phyloP scores from a whole-genome alignment of 2,888 invertebrate genomes.

The Drosophila pseudotalamancana region DNA sequence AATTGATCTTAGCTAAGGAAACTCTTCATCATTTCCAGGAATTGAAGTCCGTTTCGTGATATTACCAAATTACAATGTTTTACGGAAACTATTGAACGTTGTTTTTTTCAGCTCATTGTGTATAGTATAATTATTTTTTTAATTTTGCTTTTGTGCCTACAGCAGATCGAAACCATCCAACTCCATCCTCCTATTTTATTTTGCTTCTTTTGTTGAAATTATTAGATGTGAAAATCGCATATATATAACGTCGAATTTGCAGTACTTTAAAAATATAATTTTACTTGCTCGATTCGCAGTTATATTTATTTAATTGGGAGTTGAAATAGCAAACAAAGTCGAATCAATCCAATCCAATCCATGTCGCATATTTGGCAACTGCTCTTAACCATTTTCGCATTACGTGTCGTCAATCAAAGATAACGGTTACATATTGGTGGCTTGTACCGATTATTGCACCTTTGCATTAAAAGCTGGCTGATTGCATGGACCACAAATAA shows the following conservation, averaged over 20 bases:
- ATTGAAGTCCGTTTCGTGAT: constrained; percentile 5
- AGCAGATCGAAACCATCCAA: constrained; percentile 3
- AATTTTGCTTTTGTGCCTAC: constrained; percentile 10
- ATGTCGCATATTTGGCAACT: constrained; percentile 21
- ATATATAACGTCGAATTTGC: constrained; percentile 31
- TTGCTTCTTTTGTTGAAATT: constrained; percentile 27
- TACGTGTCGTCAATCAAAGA: constrained; percentile 46
- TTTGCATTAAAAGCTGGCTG: constrained; percentile 22
- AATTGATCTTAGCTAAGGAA: background rate
- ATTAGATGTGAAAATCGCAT: constrained; percentile 45
- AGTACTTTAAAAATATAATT: constrained; percentile 45
- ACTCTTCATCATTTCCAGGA: background rate
- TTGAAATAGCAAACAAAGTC: background rate
- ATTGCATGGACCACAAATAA: constrained; percentile 27
- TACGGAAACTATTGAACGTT: constrained; percentile 45
- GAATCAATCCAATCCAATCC: background rate
- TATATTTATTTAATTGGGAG: background rate
- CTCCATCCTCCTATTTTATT: constrained; percentile 23
- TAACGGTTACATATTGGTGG: constrained; percentile 10
- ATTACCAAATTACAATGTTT: constrained; percentile 10
- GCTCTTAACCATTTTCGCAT: constrained; percentile 29
- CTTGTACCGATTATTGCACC: constrained; percentile 35
- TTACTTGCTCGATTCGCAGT: constrained; percentile 10
- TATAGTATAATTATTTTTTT: constrained; percentile 27
- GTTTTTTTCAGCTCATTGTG: constrained; percentile 6